A percentile compares a stretch with the other conserved stretches of the same genome.
These are phyloP conservation scores for Mesorhabditis spiculigera DNA, from an alignment of 2,888 invertebrate genomes.

Conservation along the genomic window DNA sequence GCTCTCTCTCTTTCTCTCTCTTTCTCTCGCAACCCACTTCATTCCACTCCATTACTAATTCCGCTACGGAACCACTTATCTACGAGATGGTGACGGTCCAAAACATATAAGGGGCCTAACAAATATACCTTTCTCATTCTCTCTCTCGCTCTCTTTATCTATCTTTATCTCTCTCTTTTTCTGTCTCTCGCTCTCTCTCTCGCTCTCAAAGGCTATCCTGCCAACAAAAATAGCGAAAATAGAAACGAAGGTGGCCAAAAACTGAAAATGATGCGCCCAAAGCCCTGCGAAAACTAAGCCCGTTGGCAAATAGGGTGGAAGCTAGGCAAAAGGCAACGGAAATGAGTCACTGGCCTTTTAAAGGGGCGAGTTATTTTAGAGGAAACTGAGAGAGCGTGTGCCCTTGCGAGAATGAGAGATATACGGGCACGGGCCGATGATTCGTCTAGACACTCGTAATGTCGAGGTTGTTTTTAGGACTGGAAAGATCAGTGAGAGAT, in stretches of 20 bases:
- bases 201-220: background rate
- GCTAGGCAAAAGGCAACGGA: background rate
- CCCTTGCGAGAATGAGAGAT: background rate
- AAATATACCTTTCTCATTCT: too few relatives aligned
- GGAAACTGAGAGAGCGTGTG: background rate
- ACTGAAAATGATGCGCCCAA: constrained; percentile 5
- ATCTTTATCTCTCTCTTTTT: too few relatives aligned
- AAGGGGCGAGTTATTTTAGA: background rate
- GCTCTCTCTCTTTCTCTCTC: too few relatives aligned
- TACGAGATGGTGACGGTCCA: too few relatives aligned
- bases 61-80: too few relatives aligned
- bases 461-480: too few relatives aligned
- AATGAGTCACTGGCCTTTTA: background rate
- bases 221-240: background rate
- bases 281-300: background rate
- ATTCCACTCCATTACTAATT: too few relatives aligned
- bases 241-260: background rate
- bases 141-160: too few relatives aligned
- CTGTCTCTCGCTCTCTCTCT: too few relatives aligned
- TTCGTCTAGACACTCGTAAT: background rate
- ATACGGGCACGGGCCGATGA: background rate
- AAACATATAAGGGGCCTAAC: too few relatives aligned
- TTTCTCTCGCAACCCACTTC: too few relatives aligned
- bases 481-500: constrained; percentile 7
- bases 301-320: background rate